Conservation (phyloP, 2,797 vertebrate species). For the Gorsachius magnificus region DNA sequence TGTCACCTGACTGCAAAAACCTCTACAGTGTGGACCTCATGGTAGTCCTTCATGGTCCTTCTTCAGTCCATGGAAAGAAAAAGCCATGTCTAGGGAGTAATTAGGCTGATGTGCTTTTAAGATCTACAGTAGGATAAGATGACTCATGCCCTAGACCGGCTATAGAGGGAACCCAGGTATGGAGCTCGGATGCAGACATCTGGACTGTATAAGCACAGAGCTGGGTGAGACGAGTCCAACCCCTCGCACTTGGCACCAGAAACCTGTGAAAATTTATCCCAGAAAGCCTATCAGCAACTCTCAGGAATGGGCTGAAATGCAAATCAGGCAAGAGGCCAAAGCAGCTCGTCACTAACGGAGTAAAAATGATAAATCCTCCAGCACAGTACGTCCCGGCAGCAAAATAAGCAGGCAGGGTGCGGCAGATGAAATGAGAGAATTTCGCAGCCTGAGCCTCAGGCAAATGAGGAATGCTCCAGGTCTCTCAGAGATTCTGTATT, state of each 20-base stretch:
- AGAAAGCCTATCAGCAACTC: conserved; percentile 28
- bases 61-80: background rate
- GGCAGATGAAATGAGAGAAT: background rate
- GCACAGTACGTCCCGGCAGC: background rate
- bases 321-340: background rate
- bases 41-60: background rate
- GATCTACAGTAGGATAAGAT: background rate
- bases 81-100: background rate
- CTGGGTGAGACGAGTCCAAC: background rate
- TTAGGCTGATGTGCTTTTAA: background rate
- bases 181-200: fast-evolving
- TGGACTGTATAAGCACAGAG: background rate
- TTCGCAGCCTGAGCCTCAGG: background rate
- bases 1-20: background rate
- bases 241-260: background rate
- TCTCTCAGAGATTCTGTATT: background rate
- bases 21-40: background rate
- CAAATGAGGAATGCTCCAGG: background rate
- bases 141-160: background rate
- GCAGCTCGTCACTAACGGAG: background rate
- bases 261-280: background rate
- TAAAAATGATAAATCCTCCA: background rate
- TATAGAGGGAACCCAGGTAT: background rate
- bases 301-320: background rate
- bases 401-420: background rate